Evolutionary conservation across 2,113 vertebrate species (phyloP), one percentile per base, ranked within the genome.

Genomic region (Leucoraja erinaceus): DNA sequence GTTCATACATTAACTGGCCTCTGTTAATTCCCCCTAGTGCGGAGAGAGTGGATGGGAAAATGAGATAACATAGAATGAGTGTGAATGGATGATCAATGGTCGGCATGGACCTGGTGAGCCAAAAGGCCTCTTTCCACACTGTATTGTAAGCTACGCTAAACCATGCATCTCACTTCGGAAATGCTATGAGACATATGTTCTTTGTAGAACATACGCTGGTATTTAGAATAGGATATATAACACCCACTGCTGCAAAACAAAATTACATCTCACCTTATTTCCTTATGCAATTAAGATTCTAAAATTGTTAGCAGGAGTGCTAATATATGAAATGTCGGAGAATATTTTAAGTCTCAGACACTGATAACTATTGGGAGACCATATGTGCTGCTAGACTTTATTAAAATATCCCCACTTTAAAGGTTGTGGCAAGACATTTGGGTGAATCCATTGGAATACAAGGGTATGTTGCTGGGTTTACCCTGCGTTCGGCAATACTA

Each of bases 231-330:
- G 31, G 61, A 91, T 72, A 47, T 25, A 5, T 10, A 91, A 33
- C 66, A 72, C 31, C 68, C 59, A 91, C 68, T 91, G 22, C n/a
- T 90, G 86, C 66, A 90, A 68, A 90, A 33, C 68, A 90, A 38
- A 31, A 20, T 66, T 66, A 90, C 33, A 90, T 74, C 38, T 91
- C 68, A 28, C 11, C 66, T 91, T 38, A 74, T 54, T 74, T 91
- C 66, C 38, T 72, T 72, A 22, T 91, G 9, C 70, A 72, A 72
- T 91, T 91, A 91, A 91, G 90, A 74, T 70, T 54, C 90, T 54
- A 91, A 91, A 91, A 88, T 18, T 91, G 59, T 33, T 72, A 91
- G 47, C 66, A 47, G 66, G 54, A 47, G 63, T 70, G 90, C 38
- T 22, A 72, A 91, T 72, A 66, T 31, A 72, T 91, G 18, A 2